A percentile compares a stretch with the other conserved stretches of the same genome.
Conservation (phyloP, 2,113 vertebrate genomes). For the Plotosus lineatus region DNA sequence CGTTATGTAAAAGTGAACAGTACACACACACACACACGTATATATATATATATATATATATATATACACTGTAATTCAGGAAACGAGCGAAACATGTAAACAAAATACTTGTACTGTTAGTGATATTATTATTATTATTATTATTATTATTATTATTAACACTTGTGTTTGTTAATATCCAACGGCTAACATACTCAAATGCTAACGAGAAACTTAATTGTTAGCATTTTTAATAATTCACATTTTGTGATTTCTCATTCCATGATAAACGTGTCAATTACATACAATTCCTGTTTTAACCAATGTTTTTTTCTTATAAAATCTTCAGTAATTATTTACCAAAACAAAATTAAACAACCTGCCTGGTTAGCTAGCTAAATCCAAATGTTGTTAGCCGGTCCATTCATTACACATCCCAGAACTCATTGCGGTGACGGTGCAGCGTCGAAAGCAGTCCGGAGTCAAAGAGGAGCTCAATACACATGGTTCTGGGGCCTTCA, state of each 20-base stretch:
- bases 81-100: background rate
- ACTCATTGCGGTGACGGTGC: background rate
- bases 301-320: background rate
- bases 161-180: background rate
- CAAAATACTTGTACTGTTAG: background rate
- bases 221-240: background rate
- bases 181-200: background rate
- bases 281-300: background rate
- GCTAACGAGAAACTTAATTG: background rate
- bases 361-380: constrained; percentile 3
- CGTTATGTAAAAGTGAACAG: too few relatives aligned
- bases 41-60: too few relatives aligned
- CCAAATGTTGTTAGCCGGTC: background rate
- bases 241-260: background rate
- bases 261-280: background rate
- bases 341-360: background rate
- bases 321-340: background rate
- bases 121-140: background rate
- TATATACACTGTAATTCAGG: background rate
- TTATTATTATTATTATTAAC: background rate
- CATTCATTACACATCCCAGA: constrained; percentile 49
- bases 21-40: too few relatives aligned
- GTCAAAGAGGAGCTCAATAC: background rate
- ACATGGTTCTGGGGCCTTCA: background rate
- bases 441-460: background rate